Evolutionary conservation across 2,113 vertebrate species (phyloP).

Genomic region (Pluvianellus socialis): DNA sequence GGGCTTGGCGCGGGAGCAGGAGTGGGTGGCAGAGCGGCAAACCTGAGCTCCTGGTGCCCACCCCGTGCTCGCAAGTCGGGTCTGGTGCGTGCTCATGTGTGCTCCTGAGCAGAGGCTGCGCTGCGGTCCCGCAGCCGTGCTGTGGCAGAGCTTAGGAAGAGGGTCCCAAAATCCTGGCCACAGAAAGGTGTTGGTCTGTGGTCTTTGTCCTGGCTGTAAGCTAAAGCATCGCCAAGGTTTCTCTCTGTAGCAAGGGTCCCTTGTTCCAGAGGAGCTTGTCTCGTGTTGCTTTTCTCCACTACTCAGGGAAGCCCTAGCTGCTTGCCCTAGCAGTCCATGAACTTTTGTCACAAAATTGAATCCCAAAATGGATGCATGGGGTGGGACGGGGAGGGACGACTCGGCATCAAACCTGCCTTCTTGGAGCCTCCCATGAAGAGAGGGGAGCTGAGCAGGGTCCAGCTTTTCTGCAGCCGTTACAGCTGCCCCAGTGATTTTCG

Average conservation of each 20-base stretch:
- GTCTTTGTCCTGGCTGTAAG: neutral
- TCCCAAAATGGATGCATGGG: fast-evolving
- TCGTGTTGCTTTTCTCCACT: neutral
- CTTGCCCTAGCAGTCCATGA: fast-evolving
- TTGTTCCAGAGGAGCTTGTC: neutral
- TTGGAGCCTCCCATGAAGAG: neutral
- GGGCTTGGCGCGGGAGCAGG: neutral
- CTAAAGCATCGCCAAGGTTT: neutral
- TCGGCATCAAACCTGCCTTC: neutral
- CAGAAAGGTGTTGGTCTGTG: neutral
- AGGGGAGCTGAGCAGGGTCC: neutral
- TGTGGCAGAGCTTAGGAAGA: neutral
- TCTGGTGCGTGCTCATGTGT: fast-evolving
- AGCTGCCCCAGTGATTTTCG: fast-evolving
- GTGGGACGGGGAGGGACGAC: fast-evolving
- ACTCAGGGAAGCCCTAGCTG: neutral
- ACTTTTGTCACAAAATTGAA: neutral
- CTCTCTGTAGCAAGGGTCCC: neutral
- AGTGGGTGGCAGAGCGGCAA: fast-evolving
- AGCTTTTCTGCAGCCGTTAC: fast-evolving
- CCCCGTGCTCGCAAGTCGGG: fast-evolving
- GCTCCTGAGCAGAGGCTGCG: fast-evolving
- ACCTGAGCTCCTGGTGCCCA: neutral
- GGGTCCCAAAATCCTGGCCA: neutral
- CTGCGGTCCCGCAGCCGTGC: fast-evolving